Conservation (phyloP, 2,113 vertebrate genomes). For the Anoplopoma fimbria region DNA sequence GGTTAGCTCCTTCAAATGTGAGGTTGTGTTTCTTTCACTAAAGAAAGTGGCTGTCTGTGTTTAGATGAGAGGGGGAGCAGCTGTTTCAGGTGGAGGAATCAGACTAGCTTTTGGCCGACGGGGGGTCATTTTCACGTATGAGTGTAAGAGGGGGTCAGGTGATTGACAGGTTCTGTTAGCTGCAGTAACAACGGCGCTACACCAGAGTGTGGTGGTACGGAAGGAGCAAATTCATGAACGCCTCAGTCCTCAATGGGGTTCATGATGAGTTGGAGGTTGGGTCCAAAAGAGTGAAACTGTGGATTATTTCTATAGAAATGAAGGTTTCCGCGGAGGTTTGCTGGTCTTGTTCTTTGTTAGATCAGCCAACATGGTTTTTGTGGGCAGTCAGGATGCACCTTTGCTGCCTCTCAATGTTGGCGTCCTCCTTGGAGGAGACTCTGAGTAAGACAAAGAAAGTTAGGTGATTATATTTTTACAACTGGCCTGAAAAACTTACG, state of each 20-base stretch:
- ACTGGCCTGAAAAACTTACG: background rate
- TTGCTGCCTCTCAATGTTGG: slow-evolving; percentile 11
- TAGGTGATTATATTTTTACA: slow-evolving; percentile 29
- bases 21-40: slow-evolving; percentile 17
- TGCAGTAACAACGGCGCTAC: background rate
- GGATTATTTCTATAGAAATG: slow-evolving; percentile 12
- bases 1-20: slow-evolving; percentile 50
- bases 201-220: slow-evolving; percentile 5
- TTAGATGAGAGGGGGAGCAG: slow-evolving; percentile 26
- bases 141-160: slow-evolving; percentile 14
- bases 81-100: slow-evolving; percentile 21
- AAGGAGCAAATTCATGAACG: slow-evolving; percentile 3
- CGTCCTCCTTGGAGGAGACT: slow-evolving; percentile 38
- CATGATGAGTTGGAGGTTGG: background rate
- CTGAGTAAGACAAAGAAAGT: slow-evolving; percentile 18
- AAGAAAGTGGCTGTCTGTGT: slow-evolving; percentile 18
- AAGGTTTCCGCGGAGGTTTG: background rate
- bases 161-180: slow-evolving; percentile 24
- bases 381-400: slow-evolving; percentile 1
- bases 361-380: background rate
- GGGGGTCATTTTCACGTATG: slow-evolving; percentile 16
- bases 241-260: background rate
- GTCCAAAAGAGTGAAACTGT: slow-evolving; percentile 4
- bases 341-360: background rate
- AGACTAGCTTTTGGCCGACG: background rate